Evolutionary conservation across 2,113 vertebrate species (phyloP), one percentile per base, ranked within the genome.

Genomic region (Lipophrys pholis): DNA sequence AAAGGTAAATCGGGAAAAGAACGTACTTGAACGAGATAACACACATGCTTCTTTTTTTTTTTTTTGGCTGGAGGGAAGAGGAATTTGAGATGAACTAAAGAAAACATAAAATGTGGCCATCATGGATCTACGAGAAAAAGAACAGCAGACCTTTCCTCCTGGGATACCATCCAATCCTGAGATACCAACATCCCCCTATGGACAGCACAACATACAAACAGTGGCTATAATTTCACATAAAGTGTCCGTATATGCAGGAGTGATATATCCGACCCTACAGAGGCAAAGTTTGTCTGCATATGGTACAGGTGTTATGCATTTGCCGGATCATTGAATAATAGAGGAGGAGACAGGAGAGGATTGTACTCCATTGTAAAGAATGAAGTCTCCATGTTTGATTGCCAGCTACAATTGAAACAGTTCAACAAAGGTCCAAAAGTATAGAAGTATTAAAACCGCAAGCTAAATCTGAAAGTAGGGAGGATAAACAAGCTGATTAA

Each of bases 121-220:
- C 3, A 77, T 84, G 65, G 58, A 55, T 61, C 77, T 16, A 69
- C 60, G 9, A 60, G 72, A 35, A 49, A 77, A 38, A 76, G 60
- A 69, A 80, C 88, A 76, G 94, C 96, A 84, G 83, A 98, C 97
- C 97, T 98, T 97, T 59, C 81, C 88, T 43, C 97, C 97, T 11
- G 95, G 92, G 43, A 83, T 73, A 92, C 97, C 97, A 57, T 96
- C 93, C 89, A 96, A 84, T 87, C 97, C 97, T 84, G 96, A 92
- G 68, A 93, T 90, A 68, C 97, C 97, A 60, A 95, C 90, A 69
- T 98, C 96, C 81, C 97, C 97, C 97, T 99, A 90, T 82, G 91
- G 88, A 78, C 81, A 89, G 83, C 79, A 92, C 42, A 88, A 87
- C 76, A 92, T 35, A 91, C 66, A 91, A 54, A 88, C 71, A 91